Base-by-base conservation (phyloP, 2,113 vertebrate species). In the Festucalex cinctus region DNA sequence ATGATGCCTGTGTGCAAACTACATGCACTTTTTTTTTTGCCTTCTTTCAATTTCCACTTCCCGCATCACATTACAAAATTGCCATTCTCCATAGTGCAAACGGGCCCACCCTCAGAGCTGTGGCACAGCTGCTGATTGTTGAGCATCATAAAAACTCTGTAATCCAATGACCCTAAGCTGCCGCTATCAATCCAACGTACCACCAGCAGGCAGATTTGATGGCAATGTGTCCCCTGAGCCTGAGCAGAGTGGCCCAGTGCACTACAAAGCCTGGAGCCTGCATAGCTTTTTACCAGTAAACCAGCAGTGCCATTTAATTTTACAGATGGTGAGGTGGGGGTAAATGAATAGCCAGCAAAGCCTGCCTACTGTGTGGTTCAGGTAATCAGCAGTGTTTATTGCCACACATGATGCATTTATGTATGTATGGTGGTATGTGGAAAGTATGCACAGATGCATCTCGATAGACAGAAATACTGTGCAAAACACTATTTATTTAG, bases 161-260 rank as follows among this genome's bases (percentile, higher is more conserved):
- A 78, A 85, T 85, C 76, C 81, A 83, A 67, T 74, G 80, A 84
- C 70, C 80, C 75, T 75, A 72, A 83, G 72, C 78, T 80, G 76
- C 71, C n/a, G 9, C 75, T 65, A 84, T 87, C 80, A 86, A 84
- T 86, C 77, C 71, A 74, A 69, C 59, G 63, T 71, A 74, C 68
- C 76, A 70, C 70, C 66, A 78, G 68, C 78, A 81, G 73, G 75
- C 80, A 63, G 77, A 66, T 57, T 54, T 73, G 77, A 74, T 70
- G 68, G 74, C 66, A 44, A 62, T 60, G 67, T 59, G 62, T 83
- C 86, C 75, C 77, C 59, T 43, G 80, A 75, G 84, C 68, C 37
- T 6, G 22, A 70, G 63, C 57, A 20, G 35, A 68, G 63, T 43
- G 58, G 35, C 32, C 63, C 62, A 24, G 37, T 67, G 67, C 61